Base-by-base conservation (phyloP, 2,797 vertebrate species). In the Ispidina picta region DNA sequence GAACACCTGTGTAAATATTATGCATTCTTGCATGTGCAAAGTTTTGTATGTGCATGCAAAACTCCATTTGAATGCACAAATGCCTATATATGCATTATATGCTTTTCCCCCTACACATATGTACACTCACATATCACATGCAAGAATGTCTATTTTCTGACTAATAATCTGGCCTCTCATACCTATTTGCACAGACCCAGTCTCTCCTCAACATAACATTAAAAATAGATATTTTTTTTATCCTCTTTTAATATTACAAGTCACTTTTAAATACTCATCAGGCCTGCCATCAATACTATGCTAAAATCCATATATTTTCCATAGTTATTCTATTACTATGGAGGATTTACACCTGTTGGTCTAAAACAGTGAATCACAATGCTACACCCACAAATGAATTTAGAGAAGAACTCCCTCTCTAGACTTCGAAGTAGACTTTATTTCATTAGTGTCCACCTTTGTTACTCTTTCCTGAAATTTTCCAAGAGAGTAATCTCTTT, bases 81-180 rank as follows among this genome's bases (percentile, higher is more conserved):
- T 3, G 5, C 65, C 31, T 64, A 46, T 9, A 59, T 86, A 72
- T 54, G 44, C 18, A 77, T 39, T 55, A 46, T 71, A 55, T 12
- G 15, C 20, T 49, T 76, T 64, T 65, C 28, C 17, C 31, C 58
- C 69, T 58, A 49, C 26, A 68, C 48, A 22, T 33, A 62, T 2
- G 12, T 55, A 74, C 48, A 49, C 58, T 86, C 62, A 73, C 85
- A 91, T 84, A 78, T 84, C 58, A 79, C 82, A 94, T 88, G 83
- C 91, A 94, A 95, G 91, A 91, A 92, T 77, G 89, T 77, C 77
- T 93, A 86, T 88, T 95, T 96, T 96, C 83, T 92, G 81, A 94
- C 75, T 86, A 85, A 69, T 70, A 90, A 85, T 83, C 65, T 63
- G 88, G 65, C 78, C 81, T 91, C 66, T 86, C 28, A 49, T 1